phyloP scores from a whole-genome alignment of 2,113 vertebrate species.

The Corythoichthys haematopterus region DNA sequence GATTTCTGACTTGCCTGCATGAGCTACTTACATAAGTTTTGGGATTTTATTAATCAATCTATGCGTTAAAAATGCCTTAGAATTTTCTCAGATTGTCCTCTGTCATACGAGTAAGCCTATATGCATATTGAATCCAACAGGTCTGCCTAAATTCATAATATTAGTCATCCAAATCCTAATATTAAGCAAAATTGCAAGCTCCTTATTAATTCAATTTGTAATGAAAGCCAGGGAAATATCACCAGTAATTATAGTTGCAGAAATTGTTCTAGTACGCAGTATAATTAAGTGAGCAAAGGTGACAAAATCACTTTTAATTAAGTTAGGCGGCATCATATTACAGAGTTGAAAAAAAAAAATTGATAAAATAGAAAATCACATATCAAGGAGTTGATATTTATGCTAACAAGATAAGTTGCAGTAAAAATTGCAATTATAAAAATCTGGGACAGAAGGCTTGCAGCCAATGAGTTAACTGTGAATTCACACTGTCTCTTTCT shows the following conservation, averaged over 20 bases:
- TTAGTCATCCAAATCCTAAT: constrained; percentile 38
- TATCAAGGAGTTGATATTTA: constrained; percentile 30
- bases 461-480: too few relatives aligned
- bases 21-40: too few relatives aligned
- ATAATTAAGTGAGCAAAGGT: constrained; percentile 60
- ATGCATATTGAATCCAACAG: background rate
- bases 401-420: constrained; percentile 15
- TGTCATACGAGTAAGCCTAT: background rate
- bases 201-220: constrained; percentile 56
- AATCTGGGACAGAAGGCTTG: background rate
- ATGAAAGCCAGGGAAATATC: constrained; percentile 66
- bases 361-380: constrained; percentile 30
- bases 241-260: constrained; percentile 58
- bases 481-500: too few relatives aligned
- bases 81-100: background rate
- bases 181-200: constrained; percentile 43
- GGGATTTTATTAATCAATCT: too few relatives aligned
- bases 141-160: constrained; percentile 31
- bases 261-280: constrained; percentile 39
- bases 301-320: constrained; percentile 55
- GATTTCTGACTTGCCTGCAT: too few relatives aligned
- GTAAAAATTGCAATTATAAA: constrained; percentile 6
- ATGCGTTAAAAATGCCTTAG: background rate
- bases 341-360: constrained; percentile 14
- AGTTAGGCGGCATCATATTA: constrained; percentile 43